These are phyloP conservation scores for Actinostola sp. DNA, from an alignment of 92 coral and sea anemone genomes.

Conservation along the genomic window DNA sequence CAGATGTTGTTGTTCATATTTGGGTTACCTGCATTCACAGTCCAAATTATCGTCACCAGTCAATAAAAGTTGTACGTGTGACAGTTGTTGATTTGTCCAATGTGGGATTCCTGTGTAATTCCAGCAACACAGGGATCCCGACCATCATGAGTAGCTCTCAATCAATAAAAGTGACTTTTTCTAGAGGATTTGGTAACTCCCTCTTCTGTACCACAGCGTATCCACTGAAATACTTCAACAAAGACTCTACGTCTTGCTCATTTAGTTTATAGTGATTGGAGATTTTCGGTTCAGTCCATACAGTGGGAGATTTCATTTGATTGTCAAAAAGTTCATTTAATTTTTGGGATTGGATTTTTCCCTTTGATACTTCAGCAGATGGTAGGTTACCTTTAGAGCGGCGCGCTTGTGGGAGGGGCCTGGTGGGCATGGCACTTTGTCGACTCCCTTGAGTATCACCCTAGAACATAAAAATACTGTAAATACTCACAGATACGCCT, in stretches of 20 bases:
- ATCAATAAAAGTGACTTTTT: slow-evolving; percentile 43
- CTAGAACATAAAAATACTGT: too few relatives aligned
- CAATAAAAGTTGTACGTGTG: too few relatives aligned
- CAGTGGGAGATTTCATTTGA: slow-evolving; percentile 63
- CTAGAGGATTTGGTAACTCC: slow-evolving; percentile 68
- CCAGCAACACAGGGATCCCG: background rate
- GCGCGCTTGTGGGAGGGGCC: slow-evolving; percentile 52
- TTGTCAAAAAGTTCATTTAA: slow-evolving; percentile 74
- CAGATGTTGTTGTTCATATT: too few relatives aligned
- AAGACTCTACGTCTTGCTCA: slow-evolving; percentile 56
- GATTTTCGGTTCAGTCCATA: slow-evolving; percentile 76
- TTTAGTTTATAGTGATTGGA: slow-evolving; percentile 78
- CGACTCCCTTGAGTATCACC: too few relatives aligned
- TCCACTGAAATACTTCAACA: slow-evolving; percentile 79
- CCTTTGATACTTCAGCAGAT: slow-evolving; percentile 41
- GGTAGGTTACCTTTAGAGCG: slow-evolving; percentile 8
- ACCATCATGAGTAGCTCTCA: background rate
- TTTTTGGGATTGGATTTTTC: slow-evolving; percentile 60
- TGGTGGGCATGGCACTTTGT: background rate
- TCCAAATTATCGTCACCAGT: background rate
- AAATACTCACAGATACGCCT: too few relatives aligned
- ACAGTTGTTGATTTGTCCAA: background rate
- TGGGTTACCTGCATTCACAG: too few relatives aligned
- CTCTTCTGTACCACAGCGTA: slow-evolving; percentile 71
- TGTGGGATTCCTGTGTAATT: background rate